phyloP scores from a whole-genome alignment of 2,797 vertebrate species.

The Fringilla coelebs region DNA sequence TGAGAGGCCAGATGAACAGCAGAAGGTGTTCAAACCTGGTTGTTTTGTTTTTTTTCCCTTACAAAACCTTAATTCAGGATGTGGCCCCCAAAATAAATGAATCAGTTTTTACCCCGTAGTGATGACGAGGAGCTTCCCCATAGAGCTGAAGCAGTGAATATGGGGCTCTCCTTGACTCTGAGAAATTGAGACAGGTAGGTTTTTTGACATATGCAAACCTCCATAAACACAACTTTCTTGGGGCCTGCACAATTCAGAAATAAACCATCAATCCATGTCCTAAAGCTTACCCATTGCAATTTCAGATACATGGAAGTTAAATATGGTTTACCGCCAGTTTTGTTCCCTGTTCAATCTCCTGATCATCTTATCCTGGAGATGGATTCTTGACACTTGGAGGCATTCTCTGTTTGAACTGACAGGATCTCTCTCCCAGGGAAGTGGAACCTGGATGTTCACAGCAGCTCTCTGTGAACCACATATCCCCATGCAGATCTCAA shows the following conservation, averaged over 20 bases:
- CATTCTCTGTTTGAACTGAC: background rate
- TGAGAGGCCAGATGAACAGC: background rate
- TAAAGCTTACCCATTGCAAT: background rate
- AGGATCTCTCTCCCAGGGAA: background rate
- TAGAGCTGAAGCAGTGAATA: background rate
- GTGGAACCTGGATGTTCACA: background rate
- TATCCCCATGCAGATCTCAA: background rate
- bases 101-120: background rate
- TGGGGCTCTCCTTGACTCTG: background rate
- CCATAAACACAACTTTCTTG: background rate
- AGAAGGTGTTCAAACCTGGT: background rate
- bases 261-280: background rate
- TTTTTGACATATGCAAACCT: background rate
- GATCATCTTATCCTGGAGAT: background rate
- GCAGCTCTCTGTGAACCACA: background rate
- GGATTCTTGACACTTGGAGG: background rate
- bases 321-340: background rate
- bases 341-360: background rate
- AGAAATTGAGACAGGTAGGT: background rate
- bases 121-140: background rate
- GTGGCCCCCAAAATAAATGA: accelerated
- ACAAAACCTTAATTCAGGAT: background rate
- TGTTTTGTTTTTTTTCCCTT: accelerated
- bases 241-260: background rate
- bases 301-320: background rate